These are phyloP conservation scores for Hetaerina americana DNA, from an alignment of 1,140 invertebrate genomes.

Conservation along the genomic window DNA sequence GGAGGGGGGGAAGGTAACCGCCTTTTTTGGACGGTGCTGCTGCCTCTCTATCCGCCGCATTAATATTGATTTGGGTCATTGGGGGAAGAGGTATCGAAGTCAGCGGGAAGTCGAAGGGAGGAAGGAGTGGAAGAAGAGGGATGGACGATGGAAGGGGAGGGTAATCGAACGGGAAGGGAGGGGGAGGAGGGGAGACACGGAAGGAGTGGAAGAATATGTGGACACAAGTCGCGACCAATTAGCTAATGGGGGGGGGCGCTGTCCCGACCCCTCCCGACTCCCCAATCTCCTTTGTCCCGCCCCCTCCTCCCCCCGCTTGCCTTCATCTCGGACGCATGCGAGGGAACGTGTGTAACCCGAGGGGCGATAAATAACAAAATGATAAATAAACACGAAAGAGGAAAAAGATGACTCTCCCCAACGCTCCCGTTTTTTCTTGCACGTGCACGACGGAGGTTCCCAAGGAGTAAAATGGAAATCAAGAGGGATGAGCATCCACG, in stretches of 20 bases:
- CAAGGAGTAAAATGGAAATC: too few relatives aligned
- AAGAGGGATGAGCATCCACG: too few relatives aligned
- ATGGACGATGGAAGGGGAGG: too few relatives aligned
- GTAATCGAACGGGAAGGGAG: not conserved
- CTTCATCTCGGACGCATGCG: not conserved
- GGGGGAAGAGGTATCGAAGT: not conserved
- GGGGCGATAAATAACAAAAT: too few relatives aligned
- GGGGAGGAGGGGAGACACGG: too few relatives aligned
- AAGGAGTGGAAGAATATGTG: not conserved
- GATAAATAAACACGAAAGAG: too few relatives aligned
- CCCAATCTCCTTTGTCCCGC: not conserved
- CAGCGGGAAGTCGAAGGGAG: not conserved
- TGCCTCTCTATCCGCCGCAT: not conserved
- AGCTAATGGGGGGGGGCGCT: not conserved
- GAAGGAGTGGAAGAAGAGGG: too few relatives aligned
- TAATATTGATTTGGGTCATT: conserved; percentile 1
- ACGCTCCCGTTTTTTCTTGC: too few relatives aligned
- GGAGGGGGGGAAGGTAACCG: conserved; percentile 4
- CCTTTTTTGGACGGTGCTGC: not conserved
- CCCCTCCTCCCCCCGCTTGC: not conserved
- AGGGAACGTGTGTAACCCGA: too few relatives aligned
- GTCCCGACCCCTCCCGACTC: too few relatives aligned
- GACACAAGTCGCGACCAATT: not conserved
- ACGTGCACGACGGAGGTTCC: too few relatives aligned
- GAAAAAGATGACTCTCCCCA: too few relatives aligned